A percentile compares a stretch with the other conserved stretches of the same genome.
Evolutionary conservation across 2,113 vertebrate genomes (phyloP).

Genomic region (Bos javanicus): DNA sequence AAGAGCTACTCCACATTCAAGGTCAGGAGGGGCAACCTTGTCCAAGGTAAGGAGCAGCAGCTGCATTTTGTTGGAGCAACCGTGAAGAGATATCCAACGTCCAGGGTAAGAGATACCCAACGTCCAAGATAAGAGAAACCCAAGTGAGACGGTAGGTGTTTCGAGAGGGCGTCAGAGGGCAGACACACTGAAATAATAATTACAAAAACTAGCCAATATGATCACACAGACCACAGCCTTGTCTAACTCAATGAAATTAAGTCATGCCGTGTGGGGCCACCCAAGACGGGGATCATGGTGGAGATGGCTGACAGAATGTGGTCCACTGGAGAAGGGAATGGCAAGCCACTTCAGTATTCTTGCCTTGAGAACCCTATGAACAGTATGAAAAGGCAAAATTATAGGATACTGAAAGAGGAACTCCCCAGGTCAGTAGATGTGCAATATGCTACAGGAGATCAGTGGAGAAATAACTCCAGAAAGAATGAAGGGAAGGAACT

Average conservation of each 20-base stretch:
- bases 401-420: neutral
- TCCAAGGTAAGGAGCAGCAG: no score
- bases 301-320: neutral
- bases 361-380: neutral
- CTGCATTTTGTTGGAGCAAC: no score
- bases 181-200: neutral
- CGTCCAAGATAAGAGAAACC: neutral
- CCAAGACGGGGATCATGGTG: neutral
- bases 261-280: fast-evolving
- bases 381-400: neutral
- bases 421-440: no score
- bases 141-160: neutral
- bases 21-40: no score
- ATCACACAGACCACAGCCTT: neutral
- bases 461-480: neutral
- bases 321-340: neutral
- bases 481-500: neutral
- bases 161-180: neutral
- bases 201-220: neutral
- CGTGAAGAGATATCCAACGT: neutral
- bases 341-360: neutral
- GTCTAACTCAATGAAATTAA: neutral
- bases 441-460: neutral
- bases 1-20: no score
- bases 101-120: neutral